Base-by-base conservation (phyloP, 2,113 vertebrate genomes). In the Blennius ocellaris region DNA sequence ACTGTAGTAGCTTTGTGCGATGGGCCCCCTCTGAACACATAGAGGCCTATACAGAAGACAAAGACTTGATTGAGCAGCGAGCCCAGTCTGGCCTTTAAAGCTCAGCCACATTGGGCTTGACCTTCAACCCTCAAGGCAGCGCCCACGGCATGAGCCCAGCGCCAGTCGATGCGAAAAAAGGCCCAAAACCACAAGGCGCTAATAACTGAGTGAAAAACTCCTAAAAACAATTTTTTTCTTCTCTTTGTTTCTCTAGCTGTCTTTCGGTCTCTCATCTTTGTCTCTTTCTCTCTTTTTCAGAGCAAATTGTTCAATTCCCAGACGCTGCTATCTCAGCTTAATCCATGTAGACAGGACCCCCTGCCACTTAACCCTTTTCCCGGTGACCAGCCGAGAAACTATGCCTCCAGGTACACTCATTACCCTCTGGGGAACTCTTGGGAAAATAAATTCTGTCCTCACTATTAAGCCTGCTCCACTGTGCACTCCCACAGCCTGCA, bases 1-100 rank as follows among this genome's bases (percentile, higher is more conserved):
- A 94, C 92, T 94, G 87, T 93, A 90, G 89, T 5, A 57, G 91
- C 93, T 93, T 93, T 95, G 93, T 93, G 78, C 64, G 8, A 44
- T 1, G 67, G 81, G 83, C 80, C 87, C 76, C 87, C 57, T 74
- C 73, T 57, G 60, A 88, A 92, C 85, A 84, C 84, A 83, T 15
- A 36, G 73, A 82, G 87, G 88, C 86, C 88, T 82, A 61, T 65
- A 63, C 30, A 30, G 47, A 62, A 90, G 80, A 95, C 93, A 95
- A 95, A 95, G 93, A 81, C 73, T 59, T 78, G 88, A 95, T 94
- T 95, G 90, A 95, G 91, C 73, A 40, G 68, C 14, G 77, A 62
- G 63, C 63, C 36, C 69, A 14, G 73, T 57, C 45, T 87, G 84
- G 76, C 86, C 87, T 91, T 89, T 86, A 90, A 86, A 84, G 77